Conservation (phyloP, 1,140 invertebrate species). For the Micrasema longulum region DNA sequence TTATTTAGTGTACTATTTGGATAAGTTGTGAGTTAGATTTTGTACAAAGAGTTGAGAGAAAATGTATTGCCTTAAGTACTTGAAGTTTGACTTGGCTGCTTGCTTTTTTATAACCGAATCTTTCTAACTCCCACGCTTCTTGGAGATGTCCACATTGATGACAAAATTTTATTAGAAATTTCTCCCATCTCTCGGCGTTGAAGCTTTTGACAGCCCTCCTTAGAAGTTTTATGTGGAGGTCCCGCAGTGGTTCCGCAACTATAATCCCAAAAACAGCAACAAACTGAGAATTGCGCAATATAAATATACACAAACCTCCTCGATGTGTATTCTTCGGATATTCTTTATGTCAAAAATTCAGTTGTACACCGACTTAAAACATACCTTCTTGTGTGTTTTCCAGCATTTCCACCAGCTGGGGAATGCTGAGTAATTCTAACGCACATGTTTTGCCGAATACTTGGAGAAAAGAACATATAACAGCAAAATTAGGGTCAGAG, state of each 20-base stretch:
- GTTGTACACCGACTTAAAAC: conserved; percentile 30
- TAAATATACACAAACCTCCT: conserved; percentile 20
- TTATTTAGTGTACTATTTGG: too few species aligned
- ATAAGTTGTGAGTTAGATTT: too few species aligned
- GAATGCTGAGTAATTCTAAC: conserved; percentile 80
- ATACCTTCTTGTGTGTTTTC: conserved; percentile 89
- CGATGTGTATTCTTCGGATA: conserved; percentile 55
- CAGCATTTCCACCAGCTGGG: conserved; percentile 87
- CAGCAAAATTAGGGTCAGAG: conserved; percentile 95
- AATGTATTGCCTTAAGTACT: conserved; percentile 78
- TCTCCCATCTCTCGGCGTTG: conserved; percentile 90
- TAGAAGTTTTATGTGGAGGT: conserved; percentile 90
- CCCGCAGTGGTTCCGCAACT: conserved; percentile 84
- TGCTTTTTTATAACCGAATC: conserved; percentile 95
- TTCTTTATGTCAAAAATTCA: conserved; percentile 59
- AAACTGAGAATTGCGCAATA: conserved; percentile 1
- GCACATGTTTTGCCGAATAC: conserved; percentile 87
- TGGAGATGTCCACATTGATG: conserved; percentile 85
- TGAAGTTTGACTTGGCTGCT: conserved; percentile 88
- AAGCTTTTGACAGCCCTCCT: conserved; percentile 88
- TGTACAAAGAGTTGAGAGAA: not conserved
- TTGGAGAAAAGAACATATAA: conserved; percentile 93
- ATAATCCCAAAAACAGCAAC: conserved; percentile 60
- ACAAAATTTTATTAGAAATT: conserved; percentile 89
- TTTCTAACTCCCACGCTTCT: conserved; percentile 96